Conservation (phyloP, 2,888 invertebrate species). For the Sinentomon sp. region DNA sequence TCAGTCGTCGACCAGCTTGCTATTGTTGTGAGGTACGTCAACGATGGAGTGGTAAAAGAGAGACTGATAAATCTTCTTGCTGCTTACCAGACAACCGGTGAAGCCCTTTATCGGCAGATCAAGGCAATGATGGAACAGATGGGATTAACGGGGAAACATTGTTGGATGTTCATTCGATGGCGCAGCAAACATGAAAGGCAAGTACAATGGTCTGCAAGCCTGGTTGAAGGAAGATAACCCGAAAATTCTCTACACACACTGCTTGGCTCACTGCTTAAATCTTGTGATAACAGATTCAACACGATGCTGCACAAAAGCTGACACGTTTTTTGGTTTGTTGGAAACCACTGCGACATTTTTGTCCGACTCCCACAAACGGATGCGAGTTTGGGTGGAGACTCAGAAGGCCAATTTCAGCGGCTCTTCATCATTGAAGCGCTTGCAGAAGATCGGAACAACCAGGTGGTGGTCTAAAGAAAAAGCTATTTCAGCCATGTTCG, state of each 20-base stretch:
- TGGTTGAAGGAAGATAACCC: constrained; percentile 1
- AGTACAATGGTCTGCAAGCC: constrained; percentile 3
- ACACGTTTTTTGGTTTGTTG: constrained; percentile 3
- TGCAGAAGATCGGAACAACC: too few species aligned
- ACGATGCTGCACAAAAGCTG: neutral
- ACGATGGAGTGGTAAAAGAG: constrained; percentile 1
- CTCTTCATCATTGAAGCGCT: too few species aligned
- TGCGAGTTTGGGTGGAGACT: too few species aligned
- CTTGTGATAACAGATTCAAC: constrained; percentile 3
- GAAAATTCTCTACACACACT: constrained; percentile 4
- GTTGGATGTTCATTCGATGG: constrained; percentile 5
- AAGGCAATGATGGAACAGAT: neutral
- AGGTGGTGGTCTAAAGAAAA: too few species aligned
- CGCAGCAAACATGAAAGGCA: constrained; percentile 4
- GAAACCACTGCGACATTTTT: constrained; percentile 5
- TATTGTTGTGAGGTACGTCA: constrained; percentile 3
- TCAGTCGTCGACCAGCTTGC: constrained; percentile 3
- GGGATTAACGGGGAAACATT: constrained; percentile 1
- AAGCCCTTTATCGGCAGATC: neutral
- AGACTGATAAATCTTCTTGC: constrained; percentile 1
- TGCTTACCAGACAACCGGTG: constrained; percentile 1
- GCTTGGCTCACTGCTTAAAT: constrained; percentile 5
- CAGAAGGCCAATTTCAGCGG: too few species aligned
- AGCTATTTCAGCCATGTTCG: too few species aligned
- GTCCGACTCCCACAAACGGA: constrained; percentile 2